Evolutionary conservation across 2,888 invertebrate genomes (phyloP), one percentile per base, ranked within the genome.

Genomic region (Drosophila acutilabella): DNA sequence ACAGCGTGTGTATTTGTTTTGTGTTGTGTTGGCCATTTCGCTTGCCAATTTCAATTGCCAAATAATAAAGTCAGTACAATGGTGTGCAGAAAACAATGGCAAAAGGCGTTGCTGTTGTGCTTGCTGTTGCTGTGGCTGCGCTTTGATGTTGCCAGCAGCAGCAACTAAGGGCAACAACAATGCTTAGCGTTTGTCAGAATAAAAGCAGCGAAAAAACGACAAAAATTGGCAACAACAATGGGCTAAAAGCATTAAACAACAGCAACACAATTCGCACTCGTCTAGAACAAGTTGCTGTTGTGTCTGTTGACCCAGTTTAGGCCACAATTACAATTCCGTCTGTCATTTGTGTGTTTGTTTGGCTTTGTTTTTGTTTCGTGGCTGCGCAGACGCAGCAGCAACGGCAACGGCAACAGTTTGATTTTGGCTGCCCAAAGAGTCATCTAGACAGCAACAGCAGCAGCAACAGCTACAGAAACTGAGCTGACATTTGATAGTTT

Each of bases 401-500:
- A 8, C 65, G 72, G 36, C 64, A 61, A 26, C 65, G 51, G 16
- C 71, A 61, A 8, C 71, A 74, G 72, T 71, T 72, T 67, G 66
- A 77, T 85, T 85, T 82, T 64, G 75, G 45, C 74, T 64, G 73
- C 59, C 78, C 73, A 66, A 74, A 74, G 77, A 40, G 82, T 64
- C 84, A 81, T 69, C 81, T 64, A 80, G 50, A 68, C 36, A 36
- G 13, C 36, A 71, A 57, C 58, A 67, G 33, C 54, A 51, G 42
- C 69, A 77, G 30, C 61, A 64, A 50, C 30, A 77, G 23, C 53
- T 26, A 57, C 50, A 52, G 58, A 74, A 47, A 62, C 56, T 69
- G 62, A 70, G 72, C 87, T 84, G 89, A 84, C 89, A 84, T 88
- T 85, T 89, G 89, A 89, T 85, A 88, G 80, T 81, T 88, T 77